Evolutionary conservation across 2,888 invertebrate genomes (phyloP), one percentile per base, ranked within the genome.

Genomic region (Lycia hirtaria): DNA sequence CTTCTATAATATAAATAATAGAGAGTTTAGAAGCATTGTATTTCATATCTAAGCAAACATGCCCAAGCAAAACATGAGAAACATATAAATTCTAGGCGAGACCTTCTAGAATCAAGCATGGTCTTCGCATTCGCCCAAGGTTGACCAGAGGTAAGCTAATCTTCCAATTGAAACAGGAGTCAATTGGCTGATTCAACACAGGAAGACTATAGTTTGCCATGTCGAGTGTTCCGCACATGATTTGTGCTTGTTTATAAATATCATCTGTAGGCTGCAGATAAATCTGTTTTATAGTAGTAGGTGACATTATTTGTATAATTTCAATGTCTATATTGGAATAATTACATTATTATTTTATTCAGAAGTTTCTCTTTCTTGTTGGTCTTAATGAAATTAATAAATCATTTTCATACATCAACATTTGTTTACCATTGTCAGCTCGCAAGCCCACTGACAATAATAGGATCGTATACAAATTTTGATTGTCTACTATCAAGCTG

Each of bases 121-220:
- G 61, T 64, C 60, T 56, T 62, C 50, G 56, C 65, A 65, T 65
- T 64, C 55, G 62, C 54, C 73, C 83, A 84, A 83, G 82, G 85
- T 85, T 82, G 79, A 66, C 58, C 69, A 75, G 80, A 85, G 84
- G 83, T 85, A 81, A 74, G 65, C 69, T 79, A 86, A 88, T 88
- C 80, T 83, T 87, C 68, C 88, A 89, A 88, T 89, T 88, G 81
- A 69, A 62, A 59, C 53, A 54, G 65, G 58, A 67, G 69, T 65
- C 83, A 86, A 85, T 85, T 87, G 84, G 68, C 60, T 77, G 73
- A 78, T 78, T 81, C 80, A 72, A 67, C 71, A 64, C 65, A 79
- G 85, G 85, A 85, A 80, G 78, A 55, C 50, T 67, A 74, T 73
- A 76, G 75, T 79, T 78, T 67, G 76, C 79, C 40, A 4, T 7